Base-by-base conservation (phyloP, 2,888 invertebrate genomes). In the Meteorus colon region DNA sequence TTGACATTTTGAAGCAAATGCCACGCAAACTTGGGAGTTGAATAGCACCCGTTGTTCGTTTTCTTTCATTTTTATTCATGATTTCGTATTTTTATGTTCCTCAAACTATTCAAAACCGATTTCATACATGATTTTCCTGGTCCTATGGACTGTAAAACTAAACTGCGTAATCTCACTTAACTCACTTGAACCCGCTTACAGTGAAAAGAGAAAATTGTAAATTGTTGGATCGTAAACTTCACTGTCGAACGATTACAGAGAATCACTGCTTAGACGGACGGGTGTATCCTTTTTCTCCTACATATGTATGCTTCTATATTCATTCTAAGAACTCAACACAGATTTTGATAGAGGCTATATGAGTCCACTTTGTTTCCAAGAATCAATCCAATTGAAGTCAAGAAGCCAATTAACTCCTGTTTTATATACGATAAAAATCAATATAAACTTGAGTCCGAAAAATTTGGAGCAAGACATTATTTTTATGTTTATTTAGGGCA, bases 191-290 rank as follows among this genome's bases (percentile, higher is more conserved):
- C 55, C n/a, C 55, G 31, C 37, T 67, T 14, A 19, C 24, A 65
- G 31, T 65, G 65, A 48, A 74, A 75, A 75, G 74, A 74, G 69
- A 74, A 74, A 74, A 69, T 74, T 27, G 48, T 55, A 70, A 75
- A 75, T 70, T 65, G 70, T 65, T 70, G 55, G 65, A 66, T 75
- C 70, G 66, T 75, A 75, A 75, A 75, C 41, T 75, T 71, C 55
- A 75, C 55, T 51, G 31, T 19, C 19, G 31, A 41, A 37, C 65
- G 10, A 65, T 65, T 65, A 37, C 16, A 37, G 37, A 37, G 65
- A 65, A 65, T 65, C n/a, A 29, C 31, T 19, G 65, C 12, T 34
- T 8, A 65, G 37, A 62, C 31, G 16, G 29, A n/a, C 16, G 41
- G 16, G 62, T 16, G 31, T 55, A 62, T 31, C 31, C 16, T 62